Evolutionary conservation across 92 coral and sea anemone species (phyloP), one percentile per base, ranked within the genome.

Genomic region (Epizoanthus ramosus): DNA sequence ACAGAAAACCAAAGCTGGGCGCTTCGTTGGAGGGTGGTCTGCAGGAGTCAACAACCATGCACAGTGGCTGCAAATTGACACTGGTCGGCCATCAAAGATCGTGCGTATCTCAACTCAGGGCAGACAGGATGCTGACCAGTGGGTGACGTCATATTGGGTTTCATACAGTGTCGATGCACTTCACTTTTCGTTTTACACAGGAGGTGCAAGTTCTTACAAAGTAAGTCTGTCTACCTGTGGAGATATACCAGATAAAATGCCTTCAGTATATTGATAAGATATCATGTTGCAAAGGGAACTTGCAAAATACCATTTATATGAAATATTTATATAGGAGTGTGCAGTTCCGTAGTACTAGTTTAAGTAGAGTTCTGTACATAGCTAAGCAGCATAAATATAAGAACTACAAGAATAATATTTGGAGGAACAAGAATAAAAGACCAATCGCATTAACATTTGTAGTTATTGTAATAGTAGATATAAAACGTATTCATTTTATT

Each of bases 61-160:
- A 12, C 82, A 77, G 59, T 77, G 82, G 82, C 28, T 77, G 65
- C 82, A 77, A 35, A 77, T 77, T 61, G 71, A 77, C 15, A 41
- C 64, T 15, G 58, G 58, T 10, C 52, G 57, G 43, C 82, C 82
- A 21, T 61, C 82, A 13, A 77, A 61, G 82, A 77, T 77, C 17
- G 82, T 77, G 41, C 82, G 82, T 21, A 39, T 68, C 57, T 61
- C 82, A 39, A 77, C 82, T 57, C 82, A 77, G 82, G 82, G 82
- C 57, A 22, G 82, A 63, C 70, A 68, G 14, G 82, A 77, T 43
- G 71, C 61, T 0, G 82, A 77, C 18, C 82, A 77, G 13, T 77
- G 82, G 82, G 82, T 77, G 59, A 77, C 82, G 58, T 77, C 82
- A 61, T 77, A 61, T 33, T 77, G 82, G 82, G 70, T 77, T 14